Conservation (phyloP, 2,113 vertebrate species). For the Protomyctophum bolini region DNA sequence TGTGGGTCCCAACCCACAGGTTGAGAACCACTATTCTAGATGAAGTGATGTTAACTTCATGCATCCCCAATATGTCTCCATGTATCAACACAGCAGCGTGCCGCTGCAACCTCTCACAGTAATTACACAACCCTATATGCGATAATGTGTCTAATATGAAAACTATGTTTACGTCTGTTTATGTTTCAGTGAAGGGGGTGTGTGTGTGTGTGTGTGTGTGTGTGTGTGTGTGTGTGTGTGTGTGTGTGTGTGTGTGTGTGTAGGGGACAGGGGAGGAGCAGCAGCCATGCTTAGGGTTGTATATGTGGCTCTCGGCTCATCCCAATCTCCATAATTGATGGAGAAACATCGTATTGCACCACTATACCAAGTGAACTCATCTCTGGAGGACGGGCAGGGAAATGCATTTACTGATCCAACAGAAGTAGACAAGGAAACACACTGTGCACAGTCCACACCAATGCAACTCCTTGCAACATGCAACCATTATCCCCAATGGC, state of each 20-base stretch:
- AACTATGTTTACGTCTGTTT: too few species aligned
- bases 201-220: not conserved
- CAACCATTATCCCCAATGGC: too few species aligned
- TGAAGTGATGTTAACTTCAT: too few species aligned
- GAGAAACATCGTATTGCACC: slow-evolving; percentile 42
- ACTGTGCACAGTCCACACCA: not conserved
- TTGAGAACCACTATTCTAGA: too few species aligned
- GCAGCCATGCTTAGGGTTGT: slow-evolving; percentile 12
- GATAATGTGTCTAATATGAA: too few species aligned
- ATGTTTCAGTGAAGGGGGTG: not conserved
- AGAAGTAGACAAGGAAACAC: slow-evolving; percentile 2
- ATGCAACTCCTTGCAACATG: too few species aligned
- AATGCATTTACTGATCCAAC: slow-evolving; percentile 6
- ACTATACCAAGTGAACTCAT: not conserved
- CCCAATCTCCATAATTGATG: slow-evolving; percentile 48
- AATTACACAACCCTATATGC: too few species aligned
- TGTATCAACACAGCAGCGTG: too few species aligned
- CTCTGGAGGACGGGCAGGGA: not conserved
- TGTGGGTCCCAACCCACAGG: too few species aligned
- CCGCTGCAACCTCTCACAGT: too few species aligned
- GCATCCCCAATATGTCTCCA: too few species aligned
- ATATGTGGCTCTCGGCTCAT: slow-evolving; percentile 23
- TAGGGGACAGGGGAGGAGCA: not conserved
- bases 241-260: too few species aligned
- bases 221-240: not conserved